These are phyloP conservation scores for Danio tinwini DNA, from an alignment of 2,797 vertebrate genomes.

Conservation along the genomic window DNA sequence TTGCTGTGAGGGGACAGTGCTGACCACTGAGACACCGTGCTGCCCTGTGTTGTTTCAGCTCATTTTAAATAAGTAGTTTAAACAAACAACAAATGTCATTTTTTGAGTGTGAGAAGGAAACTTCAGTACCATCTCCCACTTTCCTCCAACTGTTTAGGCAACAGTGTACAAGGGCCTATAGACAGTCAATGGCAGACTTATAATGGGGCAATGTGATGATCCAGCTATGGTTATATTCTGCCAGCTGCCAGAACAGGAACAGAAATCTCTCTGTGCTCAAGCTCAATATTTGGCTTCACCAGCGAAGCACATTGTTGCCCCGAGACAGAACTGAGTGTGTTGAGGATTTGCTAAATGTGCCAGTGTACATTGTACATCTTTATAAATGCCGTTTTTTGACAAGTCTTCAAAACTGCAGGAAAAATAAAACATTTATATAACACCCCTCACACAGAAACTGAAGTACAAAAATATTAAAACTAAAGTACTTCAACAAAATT, in stretches of 20 bases:
- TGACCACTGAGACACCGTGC: no score
- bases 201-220: constrained; percentile 55
- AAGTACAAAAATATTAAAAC: no score
- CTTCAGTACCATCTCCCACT: constrained; percentile 34
- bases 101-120: no score
- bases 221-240: constrained; percentile 45
- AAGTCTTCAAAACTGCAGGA: no score
- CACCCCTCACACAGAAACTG: no score
- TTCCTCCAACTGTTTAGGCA: constrained; percentile 44
- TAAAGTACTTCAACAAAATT: no score
- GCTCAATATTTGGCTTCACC: constrained; percentile 35
- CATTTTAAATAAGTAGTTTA: no score
- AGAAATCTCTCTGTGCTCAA: constrained; percentile 42
- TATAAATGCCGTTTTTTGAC: not conserved
- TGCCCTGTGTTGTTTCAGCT: no score
- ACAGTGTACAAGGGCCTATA: constrained; percentile 41
- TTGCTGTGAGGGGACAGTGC: no score
- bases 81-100: no score
- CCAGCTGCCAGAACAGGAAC: constrained; percentile 48
- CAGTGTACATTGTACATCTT: constrained; percentile 16
- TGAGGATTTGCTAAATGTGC: constrained; percentile 15
- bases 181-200: constrained; percentile 52
- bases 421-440: not conserved
- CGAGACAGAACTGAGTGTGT: constrained; percentile 11
- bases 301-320: constrained; percentile 32